phyloP scores from a whole-genome alignment of 2,113 vertebrate genomes.

The Heloderma charlesbogerti region DNA sequence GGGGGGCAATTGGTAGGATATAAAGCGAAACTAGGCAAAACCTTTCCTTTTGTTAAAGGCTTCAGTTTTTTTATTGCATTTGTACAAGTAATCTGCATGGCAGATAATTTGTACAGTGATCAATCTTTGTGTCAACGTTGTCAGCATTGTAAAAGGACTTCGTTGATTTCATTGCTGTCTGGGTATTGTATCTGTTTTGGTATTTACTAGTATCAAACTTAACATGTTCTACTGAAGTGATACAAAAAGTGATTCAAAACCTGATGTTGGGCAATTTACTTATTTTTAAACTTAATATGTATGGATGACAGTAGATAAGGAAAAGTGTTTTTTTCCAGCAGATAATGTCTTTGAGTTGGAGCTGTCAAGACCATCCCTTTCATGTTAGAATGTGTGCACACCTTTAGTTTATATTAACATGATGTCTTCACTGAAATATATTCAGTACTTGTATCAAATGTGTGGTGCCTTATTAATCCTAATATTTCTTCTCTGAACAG shows the following conservation, averaged over 20 bases:
- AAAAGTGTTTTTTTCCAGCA: background rate
- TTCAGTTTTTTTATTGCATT: background rate
- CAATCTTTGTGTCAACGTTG: background rate
- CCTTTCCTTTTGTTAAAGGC: background rate
- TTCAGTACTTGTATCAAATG: background rate
- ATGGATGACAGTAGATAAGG: background rate
- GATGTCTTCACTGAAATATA: background rate
- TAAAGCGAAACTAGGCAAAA: background rate
- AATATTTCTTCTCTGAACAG: constrained; percentile 74
- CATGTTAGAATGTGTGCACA: background rate
- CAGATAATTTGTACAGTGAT: background rate
- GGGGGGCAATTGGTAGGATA: background rate
- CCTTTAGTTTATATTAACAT: background rate
- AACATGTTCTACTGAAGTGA: background rate
- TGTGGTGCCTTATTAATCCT: constrained; percentile 21
- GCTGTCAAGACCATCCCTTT: background rate
- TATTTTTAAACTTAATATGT: background rate
- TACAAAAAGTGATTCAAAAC: background rate
- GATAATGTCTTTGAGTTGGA: background rate
- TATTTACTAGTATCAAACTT: background rate
- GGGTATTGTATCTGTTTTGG: background rate
- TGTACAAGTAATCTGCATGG: background rate
- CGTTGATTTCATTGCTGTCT: background rate
- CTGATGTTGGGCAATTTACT: background rate
- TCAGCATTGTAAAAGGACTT: background rate